Base-by-base conservation (phyloP, 1,140 invertebrate species). In the Brachystomella parvula region DNA sequence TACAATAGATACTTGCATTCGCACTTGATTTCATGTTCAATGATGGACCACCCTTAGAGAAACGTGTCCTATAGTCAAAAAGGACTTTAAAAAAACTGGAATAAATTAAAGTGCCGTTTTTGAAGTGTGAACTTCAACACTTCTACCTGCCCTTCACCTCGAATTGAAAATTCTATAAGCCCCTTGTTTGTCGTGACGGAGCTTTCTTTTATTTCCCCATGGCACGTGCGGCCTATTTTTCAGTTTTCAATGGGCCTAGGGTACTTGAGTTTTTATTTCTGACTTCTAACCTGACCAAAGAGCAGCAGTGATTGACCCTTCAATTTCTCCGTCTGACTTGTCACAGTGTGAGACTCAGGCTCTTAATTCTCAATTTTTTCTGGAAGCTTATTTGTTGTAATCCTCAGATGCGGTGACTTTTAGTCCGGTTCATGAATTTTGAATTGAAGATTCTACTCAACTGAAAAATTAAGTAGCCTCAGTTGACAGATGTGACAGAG, bases 101-200 rank as follows among this genome's bases (percentile, higher is more conserved):
- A 6, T 39, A 9, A 39, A 39, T 6, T 9, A 24, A 53, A 44
- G 39, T 44, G n/a, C 39, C 39, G 24, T 6, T 24, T 15, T 15
- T 53, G 3, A 53, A 53, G 49, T 53, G 49, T 53, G 49, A 53
- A 53, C 49, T 53, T 53, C 21, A 53, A 53, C 49, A 53, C 49
- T 53, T 53, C 35, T 39, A 39, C 35, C 35, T 39, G 35, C 35
- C 35, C 35, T 39, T 39, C 19, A 39, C 35, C 6, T 19, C n/a
- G n/a, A 39, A 6, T 39, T 39, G 35, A 39, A 39, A 39, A 6
- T 19, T n/a, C n/a, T n/a, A 19, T 6, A 9, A 39, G 35, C 6
- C 35, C 35, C 19, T 39, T 39, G 35, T 39, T 39, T 39, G 35
- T 39, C 35, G 19, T 39, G 6, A 9, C 19, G 6, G 6, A 6